phyloP scores from a whole-genome alignment of 2,113 vertebrate genomes.

The Hyaena hyaena region DNA sequence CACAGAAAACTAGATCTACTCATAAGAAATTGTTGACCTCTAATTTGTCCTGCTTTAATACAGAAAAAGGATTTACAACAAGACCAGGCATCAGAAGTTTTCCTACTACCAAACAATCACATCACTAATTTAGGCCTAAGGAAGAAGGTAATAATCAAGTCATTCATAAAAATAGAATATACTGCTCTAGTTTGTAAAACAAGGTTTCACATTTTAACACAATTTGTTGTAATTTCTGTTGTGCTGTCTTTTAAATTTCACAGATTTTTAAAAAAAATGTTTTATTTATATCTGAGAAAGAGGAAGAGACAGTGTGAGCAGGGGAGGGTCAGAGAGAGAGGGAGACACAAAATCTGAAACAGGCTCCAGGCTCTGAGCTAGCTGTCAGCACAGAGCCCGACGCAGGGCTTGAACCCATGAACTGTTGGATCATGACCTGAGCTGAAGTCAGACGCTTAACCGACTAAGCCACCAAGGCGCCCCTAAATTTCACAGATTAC shows the following conservation, averaged over 20 bases:
- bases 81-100: not conserved
- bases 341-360: no score
- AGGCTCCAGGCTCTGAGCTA: no score
- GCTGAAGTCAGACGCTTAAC: no score
- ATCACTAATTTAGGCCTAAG: not conserved
- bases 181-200: not conserved
- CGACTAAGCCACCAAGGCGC: no score
- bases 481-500: slow-evolving; percentile 43
- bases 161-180: not conserved
- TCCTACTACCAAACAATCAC: not conserved
- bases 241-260: slow-evolving; percentile 53
- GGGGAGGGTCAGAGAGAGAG: no score
- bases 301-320: no score
- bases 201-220: slow-evolving; percentile 16
- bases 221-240: slow-evolving; percentile 52
- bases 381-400: no score
- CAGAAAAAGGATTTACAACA: not conserved
- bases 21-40: not conserved
- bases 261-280: not conserved
- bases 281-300: no score
- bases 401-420: no score
- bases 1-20: not conserved
- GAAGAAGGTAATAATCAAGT: not conserved
- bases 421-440: no score
- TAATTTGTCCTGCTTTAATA: not conserved